Evolutionary conservation across 2,888 invertebrate species (phyloP).

Genomic region (Harpagoxenus sublaevis): DNA sequence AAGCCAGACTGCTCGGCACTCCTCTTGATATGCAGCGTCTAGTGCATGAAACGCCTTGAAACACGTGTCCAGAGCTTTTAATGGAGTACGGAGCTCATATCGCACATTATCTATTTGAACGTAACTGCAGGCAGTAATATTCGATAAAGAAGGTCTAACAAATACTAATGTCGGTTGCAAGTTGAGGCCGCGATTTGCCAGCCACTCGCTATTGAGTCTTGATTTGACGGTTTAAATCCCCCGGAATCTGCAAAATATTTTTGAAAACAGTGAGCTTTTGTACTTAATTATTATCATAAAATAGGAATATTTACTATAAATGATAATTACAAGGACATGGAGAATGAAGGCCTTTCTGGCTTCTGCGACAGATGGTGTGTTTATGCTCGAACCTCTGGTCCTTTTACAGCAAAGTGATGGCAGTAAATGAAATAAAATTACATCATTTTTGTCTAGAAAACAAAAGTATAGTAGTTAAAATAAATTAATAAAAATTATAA

Average conservation of each 20-base stretch:
- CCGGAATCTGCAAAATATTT: slow-evolving; percentile 17
- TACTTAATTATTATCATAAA: background rate
- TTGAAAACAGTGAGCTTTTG: background rate
- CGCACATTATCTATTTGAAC: slow-evolving; percentile 3
- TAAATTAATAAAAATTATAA: no score
- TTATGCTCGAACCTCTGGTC: background rate
- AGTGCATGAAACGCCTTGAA: slow-evolving; percentile 21
- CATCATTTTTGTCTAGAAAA: slow-evolving; percentile 6
- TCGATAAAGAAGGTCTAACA: slow-evolving; percentile 3
- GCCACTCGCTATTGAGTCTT: background rate
- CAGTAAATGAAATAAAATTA: background rate
- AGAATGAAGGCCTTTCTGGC: background rate
- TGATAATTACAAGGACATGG: slow-evolving; percentile 10
- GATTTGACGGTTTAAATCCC: slow-evolving; percentile 1
- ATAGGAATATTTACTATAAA: background rate
- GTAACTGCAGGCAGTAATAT: slow-evolving; percentile 28
- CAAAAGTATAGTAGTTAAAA: background rate
- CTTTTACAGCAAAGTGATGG: background rate
- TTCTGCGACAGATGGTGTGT: background rate
- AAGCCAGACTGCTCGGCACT: slow-evolving; percentile 2
- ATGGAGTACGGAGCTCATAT: background rate
- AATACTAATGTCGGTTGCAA: background rate
- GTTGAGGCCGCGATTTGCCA: background rate
- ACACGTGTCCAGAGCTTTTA: slow-evolving; percentile 20
- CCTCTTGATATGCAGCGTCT: background rate